Base-by-base conservation (phyloP, 2,888 invertebrate genomes). In the Andrena dorsata region DNA sequence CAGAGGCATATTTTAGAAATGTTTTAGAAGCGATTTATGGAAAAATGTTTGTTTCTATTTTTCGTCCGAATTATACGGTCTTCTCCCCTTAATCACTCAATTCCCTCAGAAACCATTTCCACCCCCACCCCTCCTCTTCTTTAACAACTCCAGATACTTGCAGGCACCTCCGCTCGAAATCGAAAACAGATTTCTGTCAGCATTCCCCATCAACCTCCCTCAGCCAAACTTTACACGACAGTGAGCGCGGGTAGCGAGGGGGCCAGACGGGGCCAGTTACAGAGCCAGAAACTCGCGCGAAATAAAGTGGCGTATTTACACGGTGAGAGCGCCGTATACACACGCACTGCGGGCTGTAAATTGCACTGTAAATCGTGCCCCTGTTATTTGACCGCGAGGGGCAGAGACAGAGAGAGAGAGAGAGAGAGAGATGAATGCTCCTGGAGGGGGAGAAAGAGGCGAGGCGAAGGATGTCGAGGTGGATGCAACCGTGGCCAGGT, bases 231-330 rank as follows among this genome's bases (percentile, higher is more conserved):
- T 69, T 56, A 41, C 51, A n/a, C 10, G 61, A 23, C 41, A 28
- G 13, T 26, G 20, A 72, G 51, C n/a, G 20, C 20, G 16, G 32
- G 26, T 23, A 61, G 20, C 32, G n/a, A 32, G 30, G 30, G n/a
- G 30, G 60, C 20, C 16, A 51, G 23, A 30, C 30, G 28, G n/a
- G 30, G 60, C 20, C 16, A 51, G 23, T 16, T n/a, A 16, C 60
- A 51, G 64, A 49, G 64, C 28, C 26, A 47, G 76, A 49, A 23
- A 74, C 71, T 73, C 75, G 71, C 64, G 77, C 78, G 80, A 86
- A 83, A 85, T 86, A 86, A 86, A 86, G 81, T 85, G 83, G 80
- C 86, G 83, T 86, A 87, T 86, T 86, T 86, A 83, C 86, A 82
- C 84, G 80, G 80, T 60, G 80, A 85, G 80, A 79, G 75, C 78